Evolutionary conservation across 2,797 vertebrate genomes (phyloP), one percentile per base, ranked within the genome.

Genomic region (Apodemus agrarius): DNA sequence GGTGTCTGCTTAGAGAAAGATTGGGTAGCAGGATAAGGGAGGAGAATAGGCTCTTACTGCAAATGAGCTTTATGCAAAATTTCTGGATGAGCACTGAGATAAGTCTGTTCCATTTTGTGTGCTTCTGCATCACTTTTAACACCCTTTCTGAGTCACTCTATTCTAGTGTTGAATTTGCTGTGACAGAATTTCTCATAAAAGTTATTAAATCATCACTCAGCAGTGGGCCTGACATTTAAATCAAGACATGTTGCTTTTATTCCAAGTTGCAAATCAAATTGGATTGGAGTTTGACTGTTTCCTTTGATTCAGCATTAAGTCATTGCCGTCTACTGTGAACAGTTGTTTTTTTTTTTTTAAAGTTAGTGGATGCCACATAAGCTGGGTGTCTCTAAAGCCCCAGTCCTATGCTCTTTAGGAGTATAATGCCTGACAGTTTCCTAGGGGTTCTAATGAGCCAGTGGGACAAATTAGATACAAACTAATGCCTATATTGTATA

Each of bases 141-240:
- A 94, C 22, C n/a, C 54, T 95, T 74, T 69, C 34, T 96, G 97
- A 98, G 91, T 97, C 97, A 96, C 80, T 93, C 79, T 89, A 79
- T 94, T 95, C 49, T 49, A 91, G 46, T 74, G 52, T 90, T 90
- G 93, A 96, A 91, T 96, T 91, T 97, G 65, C 96, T 95, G 57
- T 94, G 96, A 96, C 34, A 92, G 72, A 22, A 95, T 97, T 6
- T 3, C 81, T 96, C 79, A 59, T 97, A 85, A 89, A 96, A 97
- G 90, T 97, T 96, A 98, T 97, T 97, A 98, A 98, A 97, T 98
- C 97, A 98, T 97, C 72, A 90, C 96, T 97, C 92, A 95, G 94
- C 80, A 29, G 67, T 89, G 9, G 81, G 89, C 3, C 93, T 98
- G 97, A 96, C 79, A 84, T 97, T 98, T 96, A 97, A 97, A 93